These are phyloP conservation scores for Luperina testacea DNA, from an alignment of 2,888 invertebrate species.

Conservation along the genomic window DNA sequence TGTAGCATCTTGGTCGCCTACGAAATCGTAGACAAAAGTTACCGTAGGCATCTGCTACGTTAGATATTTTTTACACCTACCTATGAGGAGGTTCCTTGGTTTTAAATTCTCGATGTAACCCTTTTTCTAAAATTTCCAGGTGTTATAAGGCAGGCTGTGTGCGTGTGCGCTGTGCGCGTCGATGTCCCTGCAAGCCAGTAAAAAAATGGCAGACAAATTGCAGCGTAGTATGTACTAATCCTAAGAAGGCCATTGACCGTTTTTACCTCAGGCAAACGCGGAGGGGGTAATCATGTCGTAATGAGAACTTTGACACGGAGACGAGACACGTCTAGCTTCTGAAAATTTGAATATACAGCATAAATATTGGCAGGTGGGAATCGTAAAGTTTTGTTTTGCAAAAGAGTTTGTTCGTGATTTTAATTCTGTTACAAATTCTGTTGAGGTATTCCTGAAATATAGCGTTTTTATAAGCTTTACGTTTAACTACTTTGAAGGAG, in stretches of 20 bases:
- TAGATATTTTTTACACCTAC: neutral
- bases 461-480: neutral
- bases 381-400: constrained; percentile 15
- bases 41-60: neutral
- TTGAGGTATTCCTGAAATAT: constrained; percentile 10
- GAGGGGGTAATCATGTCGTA: constrained; percentile 31
- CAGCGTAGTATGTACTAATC: neutral
- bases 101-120: neutral
- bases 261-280: constrained; percentile 20
- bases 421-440: neutral
- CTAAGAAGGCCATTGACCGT: constrained; percentile 39
- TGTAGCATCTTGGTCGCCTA: neutral
- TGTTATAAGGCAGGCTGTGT: neutral
- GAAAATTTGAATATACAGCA: neutral
- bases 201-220: neutral
- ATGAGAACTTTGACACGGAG: constrained; percentile 55
- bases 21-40: neutral
- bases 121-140: neutral
- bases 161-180: neutral
- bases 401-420: neutral
- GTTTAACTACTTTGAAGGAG: neutral
- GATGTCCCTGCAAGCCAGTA: neutral
- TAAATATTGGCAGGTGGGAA: neutral
- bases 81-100: neutral
- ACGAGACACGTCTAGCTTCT: constrained; percentile 20